A percentile compares a stretch with the other conserved stretches of the same genome.
Conservation (phyloP, 1,140 invertebrate species). For the Hydropsyche tenuis region DNA sequence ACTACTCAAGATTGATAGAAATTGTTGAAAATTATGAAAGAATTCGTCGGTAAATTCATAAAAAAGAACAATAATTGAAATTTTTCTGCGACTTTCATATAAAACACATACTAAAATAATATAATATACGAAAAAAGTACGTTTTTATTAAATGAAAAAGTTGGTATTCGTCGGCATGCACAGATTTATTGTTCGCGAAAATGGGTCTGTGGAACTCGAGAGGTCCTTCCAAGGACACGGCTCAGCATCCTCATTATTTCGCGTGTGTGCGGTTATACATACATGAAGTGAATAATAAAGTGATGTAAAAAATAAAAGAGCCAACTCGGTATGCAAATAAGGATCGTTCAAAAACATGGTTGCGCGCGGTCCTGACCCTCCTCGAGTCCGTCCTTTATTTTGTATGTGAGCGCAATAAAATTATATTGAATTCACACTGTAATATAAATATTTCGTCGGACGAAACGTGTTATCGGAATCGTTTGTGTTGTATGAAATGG, state of each 20-base stretch:
- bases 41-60: no score
- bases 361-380: background rate
- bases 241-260: conserved; percentile 28
- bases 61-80: no score
- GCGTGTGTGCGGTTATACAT: background rate
- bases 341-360: background rate
- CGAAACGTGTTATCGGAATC: no score
- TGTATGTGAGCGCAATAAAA: conserved; percentile 6
- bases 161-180: background rate
- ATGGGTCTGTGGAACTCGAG: conserved; percentile 23
- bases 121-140: no score
- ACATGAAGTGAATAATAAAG: background rate
- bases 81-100: no score
- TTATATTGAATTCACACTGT: conserved; percentile 9
- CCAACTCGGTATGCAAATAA: conserved; percentile 24
- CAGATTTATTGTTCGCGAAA: conserved; percentile 19
- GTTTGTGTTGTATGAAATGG: no score
- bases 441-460: no score
- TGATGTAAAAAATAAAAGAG: background rate
- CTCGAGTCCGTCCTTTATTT: background rate
- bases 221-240: conserved; percentile 23
- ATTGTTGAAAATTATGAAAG: no score
- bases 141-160: no score
- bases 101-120: no score
- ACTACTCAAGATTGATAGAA: no score